These are phyloP conservation scores for Therioaphis trifolii DNA, from an alignment of 2,888 invertebrate genomes.

Conservation along the genomic window DNA sequence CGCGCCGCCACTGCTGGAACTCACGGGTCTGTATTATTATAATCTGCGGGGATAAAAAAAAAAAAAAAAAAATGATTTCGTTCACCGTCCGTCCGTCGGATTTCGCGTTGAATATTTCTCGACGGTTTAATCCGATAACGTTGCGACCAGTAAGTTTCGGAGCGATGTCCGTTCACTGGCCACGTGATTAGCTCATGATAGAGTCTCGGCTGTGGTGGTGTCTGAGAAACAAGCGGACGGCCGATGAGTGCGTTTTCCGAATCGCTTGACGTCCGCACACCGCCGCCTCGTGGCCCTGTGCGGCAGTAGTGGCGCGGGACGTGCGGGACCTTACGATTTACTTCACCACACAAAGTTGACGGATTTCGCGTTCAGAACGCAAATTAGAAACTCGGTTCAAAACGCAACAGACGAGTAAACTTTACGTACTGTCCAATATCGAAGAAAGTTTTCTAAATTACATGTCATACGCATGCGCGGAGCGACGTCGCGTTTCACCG, in stretches of 20 bases:
- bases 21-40: no score
- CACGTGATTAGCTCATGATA: background rate
- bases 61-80: no score
- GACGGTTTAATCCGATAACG: background rate
- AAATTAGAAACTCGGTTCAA: slow-evolving; percentile 34
- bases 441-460: slow-evolving; percentile 53
- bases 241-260: background rate
- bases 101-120: no score
- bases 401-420: slow-evolving; percentile 21
- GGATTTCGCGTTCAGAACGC: slow-evolving; percentile 24
- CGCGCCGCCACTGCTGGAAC: no score
- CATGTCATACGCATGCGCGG: slow-evolving; percentile 33
- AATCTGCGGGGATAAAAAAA: no score
- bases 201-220: background rate
- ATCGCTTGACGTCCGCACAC: background rate
- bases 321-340: background rate
- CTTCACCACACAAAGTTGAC: background rate
- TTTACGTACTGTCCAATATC: slow-evolving; percentile 10
- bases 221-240: slow-evolving; percentile 11
- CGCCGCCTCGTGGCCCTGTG: no score
- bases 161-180: background rate
- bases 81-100: no score
- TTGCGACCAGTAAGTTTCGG: background rate
- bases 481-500: background rate
- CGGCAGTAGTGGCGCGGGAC: no score